phyloP scores from a whole-genome alignment of 1,140 invertebrate species.

The Pseudomyrmex sp. region DNA sequence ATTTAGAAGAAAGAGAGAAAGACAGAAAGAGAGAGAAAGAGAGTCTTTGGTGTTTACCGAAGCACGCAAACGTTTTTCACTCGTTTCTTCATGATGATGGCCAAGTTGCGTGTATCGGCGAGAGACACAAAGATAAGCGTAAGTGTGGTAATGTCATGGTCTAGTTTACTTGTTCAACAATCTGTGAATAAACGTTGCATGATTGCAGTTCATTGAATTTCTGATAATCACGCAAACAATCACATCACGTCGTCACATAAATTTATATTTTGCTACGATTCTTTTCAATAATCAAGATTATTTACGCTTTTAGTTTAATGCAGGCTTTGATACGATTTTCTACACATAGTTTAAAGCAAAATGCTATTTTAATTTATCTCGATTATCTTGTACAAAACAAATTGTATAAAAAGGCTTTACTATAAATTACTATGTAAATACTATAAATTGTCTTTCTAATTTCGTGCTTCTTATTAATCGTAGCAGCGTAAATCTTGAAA shows the following conservation, averaged over 20 bases:
- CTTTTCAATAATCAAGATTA: not conserved
- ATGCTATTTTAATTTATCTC: too few species aligned
- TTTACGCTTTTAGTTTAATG: not conserved
- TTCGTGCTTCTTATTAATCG: not conserved
- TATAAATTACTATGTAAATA: not conserved
- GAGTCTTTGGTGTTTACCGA: not conserved
- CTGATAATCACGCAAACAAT: not conserved
- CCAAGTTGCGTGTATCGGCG: conserved; percentile 11
- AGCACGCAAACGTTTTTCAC: conserved; percentile 27
- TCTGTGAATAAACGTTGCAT: conserved; percentile 56
- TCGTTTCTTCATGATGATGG: not conserved
- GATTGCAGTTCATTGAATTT: conserved; percentile 20
- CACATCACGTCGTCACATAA: not conserved
- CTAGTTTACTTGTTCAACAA: conserved; percentile 60
- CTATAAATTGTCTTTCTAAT: not conserved
- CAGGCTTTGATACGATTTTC: too few species aligned
- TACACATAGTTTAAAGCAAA: too few species aligned
- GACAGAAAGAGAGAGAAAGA: too few species aligned
- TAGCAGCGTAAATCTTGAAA: not conserved
- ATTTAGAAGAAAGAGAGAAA: not conserved
- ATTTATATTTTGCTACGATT: not conserved
- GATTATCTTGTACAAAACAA: too few species aligned
- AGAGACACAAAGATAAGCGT: conserved; percentile 23
- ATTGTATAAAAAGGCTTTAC: not conserved
- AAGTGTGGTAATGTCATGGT: conserved; percentile 32